Evolutionary conservation across 2,888 invertebrate species (phyloP), one percentile per base, ranked within the genome.

Genomic region (Uropetala carovei): DNA sequence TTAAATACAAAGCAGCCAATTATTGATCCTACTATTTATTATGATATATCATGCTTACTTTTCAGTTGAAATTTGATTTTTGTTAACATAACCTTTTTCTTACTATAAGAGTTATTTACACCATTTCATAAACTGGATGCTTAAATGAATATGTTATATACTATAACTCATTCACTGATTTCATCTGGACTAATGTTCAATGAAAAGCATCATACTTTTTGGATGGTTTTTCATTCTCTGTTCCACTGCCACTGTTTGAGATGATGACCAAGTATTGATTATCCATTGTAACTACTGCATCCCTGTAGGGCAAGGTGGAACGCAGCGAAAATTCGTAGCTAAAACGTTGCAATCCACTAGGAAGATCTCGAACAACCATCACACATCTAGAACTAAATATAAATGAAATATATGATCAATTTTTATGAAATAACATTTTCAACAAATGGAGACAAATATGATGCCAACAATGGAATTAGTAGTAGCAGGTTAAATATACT

Each of bases 271-370:
- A 95, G 94, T 97, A 96, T 56, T 97, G 96, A 85, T 97, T 97
- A 94, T 99, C 99, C 0, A 97, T 97, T 0, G 99, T 98, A 0
- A 98, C 96, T 0, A 98, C 98, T 0, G 97, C 97, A 56, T 96
- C 96, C 93, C 97, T 96, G 94, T 98, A 98, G 0, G 97, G 96
- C 81, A 96, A 96, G 95, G 96, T 97, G 16, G 75, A 92, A 89
- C 98, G 96, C 0, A 98, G 96, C 9, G 97, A 97, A 94, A 97
- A 99, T 91, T 98, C 98, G 93, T 98, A 97, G 22, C 97, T 97
- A 95, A 98, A 99, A 82, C 98, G 96, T 93, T 96, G 96, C 91
- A 96, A 96, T 0, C 99, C 99, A 94, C 97, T 97, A 96, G 95
- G 94, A 94, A 96, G 93, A 91, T 94, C 92, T n/a, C 94, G 68